Evolutionary conservation across 2,888 invertebrate genomes (phyloP).

Genomic region (Ophion ellenae): DNA sequence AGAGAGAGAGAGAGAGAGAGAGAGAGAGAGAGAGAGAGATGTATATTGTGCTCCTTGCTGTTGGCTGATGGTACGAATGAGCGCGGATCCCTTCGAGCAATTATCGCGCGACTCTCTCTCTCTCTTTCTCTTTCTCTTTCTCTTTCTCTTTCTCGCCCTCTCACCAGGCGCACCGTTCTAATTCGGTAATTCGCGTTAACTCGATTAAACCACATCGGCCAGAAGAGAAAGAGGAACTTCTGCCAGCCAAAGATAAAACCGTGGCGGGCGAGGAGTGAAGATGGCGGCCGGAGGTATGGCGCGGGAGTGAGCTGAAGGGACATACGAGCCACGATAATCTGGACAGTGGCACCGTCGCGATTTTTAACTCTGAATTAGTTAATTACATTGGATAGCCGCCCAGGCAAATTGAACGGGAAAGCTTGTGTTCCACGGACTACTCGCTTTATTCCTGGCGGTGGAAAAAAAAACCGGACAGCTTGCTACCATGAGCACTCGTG

Average conservation of each 20-base stretch:
- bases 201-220: conserved; percentile 59
- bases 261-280: not conserved
- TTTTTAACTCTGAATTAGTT: conserved; percentile 55
- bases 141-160: not conserved
- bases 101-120: conserved; percentile 53
- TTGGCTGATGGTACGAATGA: conserved; percentile 38
- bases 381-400: conserved; percentile 50
- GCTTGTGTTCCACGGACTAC: not conserved
- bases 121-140: not conserved
- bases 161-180: conserved; percentile 51
- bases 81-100: conserved; percentile 58
- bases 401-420: conserved; percentile 54
- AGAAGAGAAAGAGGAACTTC: conserved; percentile 26
- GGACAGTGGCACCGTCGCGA: conserved; percentile 31
- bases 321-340: conserved; percentile 16
- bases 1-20: too few species aligned
- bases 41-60: conserved; percentile 22
- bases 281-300: not conserved
- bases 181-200: conserved; percentile 65
- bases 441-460: not conserved
- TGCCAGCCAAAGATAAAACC: conserved; percentile 54
- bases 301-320: not conserved
- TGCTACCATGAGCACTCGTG: not conserved
- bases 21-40: conserved; percentile 13
- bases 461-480: not conserved